These are phyloP conservation scores for Orussus abietinus DNA, from an alignment of 1,140 invertebrate genomes.

Conservation along the genomic window DNA sequence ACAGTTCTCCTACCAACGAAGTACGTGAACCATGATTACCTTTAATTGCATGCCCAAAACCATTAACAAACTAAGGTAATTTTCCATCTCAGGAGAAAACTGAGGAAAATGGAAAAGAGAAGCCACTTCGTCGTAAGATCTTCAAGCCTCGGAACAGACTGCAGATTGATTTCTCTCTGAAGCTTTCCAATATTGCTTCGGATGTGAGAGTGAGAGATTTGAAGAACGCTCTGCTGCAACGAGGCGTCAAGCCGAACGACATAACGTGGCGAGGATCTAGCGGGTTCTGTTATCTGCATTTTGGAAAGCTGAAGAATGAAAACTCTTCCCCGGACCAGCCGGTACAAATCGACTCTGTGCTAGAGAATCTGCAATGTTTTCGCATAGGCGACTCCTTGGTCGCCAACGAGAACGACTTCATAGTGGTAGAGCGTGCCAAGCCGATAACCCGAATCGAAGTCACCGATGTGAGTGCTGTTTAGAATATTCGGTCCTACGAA, in stretches of 20 bases:
- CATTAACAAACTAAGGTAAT: too few relatives aligned
- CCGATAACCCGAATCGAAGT: conserved; percentile 52
- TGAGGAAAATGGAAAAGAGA: conserved; percentile 19
- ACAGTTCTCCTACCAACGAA: conserved; percentile 8
- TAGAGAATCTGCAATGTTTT: conserved; percentile 55
- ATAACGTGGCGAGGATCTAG: conserved; percentile 65
- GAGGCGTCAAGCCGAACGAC: conserved; percentile 62
- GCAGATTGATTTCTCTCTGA: conserved; percentile 57
- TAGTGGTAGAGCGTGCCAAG: conserved; percentile 49
- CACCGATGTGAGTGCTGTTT: conserved; percentile 51
- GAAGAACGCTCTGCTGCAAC: conserved; percentile 60
- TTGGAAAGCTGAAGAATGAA: conserved; percentile 56
- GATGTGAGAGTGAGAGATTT: conserved; percentile 61
- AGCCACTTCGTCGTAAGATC: conserved; percentile 16
- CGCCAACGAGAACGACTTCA: conserved; percentile 31
- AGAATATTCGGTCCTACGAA: too few relatives aligned
- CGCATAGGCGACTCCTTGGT: conserved; percentile 41
- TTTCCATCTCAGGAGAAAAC: conserved; percentile 20
- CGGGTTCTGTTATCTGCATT: conserved; percentile 65
- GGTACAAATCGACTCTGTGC: conserved; percentile 54
- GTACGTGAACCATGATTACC: neutral
- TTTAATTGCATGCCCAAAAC: too few relatives aligned
- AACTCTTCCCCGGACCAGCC: conserved; percentile 39
- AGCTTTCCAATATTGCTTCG: conserved; percentile 61
- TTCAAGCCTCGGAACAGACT: conserved; percentile 20